Conservation (phyloP, 1,140 invertebrate species). For the Bemisia tabaci region DNA sequence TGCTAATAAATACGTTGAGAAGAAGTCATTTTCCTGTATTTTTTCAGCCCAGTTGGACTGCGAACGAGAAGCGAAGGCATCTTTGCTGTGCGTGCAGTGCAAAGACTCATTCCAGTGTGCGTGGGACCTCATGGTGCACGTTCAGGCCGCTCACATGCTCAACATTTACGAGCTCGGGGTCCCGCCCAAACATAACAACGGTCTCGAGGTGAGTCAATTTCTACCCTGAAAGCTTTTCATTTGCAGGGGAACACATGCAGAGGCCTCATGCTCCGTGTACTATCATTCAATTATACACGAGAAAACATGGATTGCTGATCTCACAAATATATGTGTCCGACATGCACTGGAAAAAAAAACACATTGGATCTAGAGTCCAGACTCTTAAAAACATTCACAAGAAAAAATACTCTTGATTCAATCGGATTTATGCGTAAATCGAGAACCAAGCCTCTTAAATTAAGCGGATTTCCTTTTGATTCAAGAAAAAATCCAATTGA, state of each 20-base stretch:
- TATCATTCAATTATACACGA: too few relatives aligned
- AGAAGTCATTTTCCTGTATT: too few relatives aligned
- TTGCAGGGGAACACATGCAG: too few relatives aligned
- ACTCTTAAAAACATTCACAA: neutral
- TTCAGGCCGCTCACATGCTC: constrained; percentile 63
- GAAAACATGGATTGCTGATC: neutral
- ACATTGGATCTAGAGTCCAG: neutral
- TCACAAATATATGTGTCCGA: neutral
- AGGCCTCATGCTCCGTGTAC: too few relatives aligned
- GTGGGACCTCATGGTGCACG: constrained; percentile 69
- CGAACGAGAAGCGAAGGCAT: constrained; percentile 27
- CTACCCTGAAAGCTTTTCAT: neutral
- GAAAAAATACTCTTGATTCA: too few relatives aligned
- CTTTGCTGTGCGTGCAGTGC: constrained; percentile 57
- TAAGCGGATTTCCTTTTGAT: too few relatives aligned
- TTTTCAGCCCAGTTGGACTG: constrained; percentile 13
- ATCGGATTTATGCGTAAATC: too few relatives aligned
- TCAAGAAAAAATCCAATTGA: too few relatives aligned
- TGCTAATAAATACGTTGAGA: too few relatives aligned
- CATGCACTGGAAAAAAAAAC: neutral
- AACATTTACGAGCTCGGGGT: constrained; percentile 60
- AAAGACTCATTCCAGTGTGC: constrained; percentile 60
- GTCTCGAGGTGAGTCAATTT: neutral
- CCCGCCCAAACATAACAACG: constrained; percentile 4
- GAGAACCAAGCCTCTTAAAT: too few relatives aligned